phyloP scores from a whole-genome alignment of 2,113 vertebrate species.

The Rhabdornis inornatus region DNA sequence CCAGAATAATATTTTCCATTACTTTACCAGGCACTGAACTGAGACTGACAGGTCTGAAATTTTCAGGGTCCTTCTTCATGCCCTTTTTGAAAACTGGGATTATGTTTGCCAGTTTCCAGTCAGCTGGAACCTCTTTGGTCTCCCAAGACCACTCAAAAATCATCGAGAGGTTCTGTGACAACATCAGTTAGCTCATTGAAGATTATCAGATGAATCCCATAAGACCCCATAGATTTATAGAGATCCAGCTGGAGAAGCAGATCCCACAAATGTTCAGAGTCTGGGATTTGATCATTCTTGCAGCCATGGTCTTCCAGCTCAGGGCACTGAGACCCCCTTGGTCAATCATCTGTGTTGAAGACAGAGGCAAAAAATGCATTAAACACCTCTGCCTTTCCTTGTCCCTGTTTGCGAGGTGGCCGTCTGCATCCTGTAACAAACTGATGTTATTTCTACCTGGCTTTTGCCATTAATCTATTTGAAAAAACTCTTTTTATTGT shows the following conservation, averaged over 20 bases:
- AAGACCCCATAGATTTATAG: background rate
- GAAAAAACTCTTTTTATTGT: background rate
- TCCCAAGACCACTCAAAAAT: background rate
- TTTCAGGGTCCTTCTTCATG: background rate
- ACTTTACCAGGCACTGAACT: background rate
- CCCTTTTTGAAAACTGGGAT: background rate
- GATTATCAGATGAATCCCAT: background rate
- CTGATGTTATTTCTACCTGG: fast-evolving
- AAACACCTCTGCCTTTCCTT: background rate
- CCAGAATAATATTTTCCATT: background rate
- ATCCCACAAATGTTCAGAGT: background rate
- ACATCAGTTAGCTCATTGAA: background rate
- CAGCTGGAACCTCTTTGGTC: background rate
- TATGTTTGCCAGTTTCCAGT: background rate
- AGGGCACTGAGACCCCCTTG: background rate
- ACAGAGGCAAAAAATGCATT: background rate
- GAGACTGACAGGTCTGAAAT: background rate
- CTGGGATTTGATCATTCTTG: background rate
- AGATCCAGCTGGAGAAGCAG: background rate
- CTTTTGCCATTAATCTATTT: background rate
- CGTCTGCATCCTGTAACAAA: background rate
- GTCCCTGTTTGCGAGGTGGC: background rate
- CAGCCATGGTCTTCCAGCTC: background rate
- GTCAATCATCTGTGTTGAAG: background rate
- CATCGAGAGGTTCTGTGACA: background rate